phyloP scores from a whole-genome alignment of 2,888 invertebrate species.

The Calephelis perditalis region DNA sequence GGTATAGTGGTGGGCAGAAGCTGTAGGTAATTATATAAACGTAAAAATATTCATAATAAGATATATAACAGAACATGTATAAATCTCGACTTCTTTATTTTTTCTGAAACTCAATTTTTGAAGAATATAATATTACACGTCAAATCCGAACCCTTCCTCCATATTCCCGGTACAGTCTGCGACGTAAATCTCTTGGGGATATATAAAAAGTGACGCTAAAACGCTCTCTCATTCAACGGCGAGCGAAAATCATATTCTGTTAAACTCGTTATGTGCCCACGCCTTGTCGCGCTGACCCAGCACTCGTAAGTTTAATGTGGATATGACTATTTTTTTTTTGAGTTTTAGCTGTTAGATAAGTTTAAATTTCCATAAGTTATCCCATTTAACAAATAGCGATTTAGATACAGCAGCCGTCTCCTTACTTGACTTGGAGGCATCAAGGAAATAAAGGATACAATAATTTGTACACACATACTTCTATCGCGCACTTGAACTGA shows the following conservation, averaged over 20 bases:
- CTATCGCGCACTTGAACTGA: too few relatives aligned
- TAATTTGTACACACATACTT: too few relatives aligned
- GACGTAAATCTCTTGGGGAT: slow-evolving; percentile 45
- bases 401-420: too few relatives aligned
- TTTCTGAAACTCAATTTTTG: slow-evolving; percentile 25
- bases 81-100: slow-evolving; percentile 17
- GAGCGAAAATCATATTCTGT: slow-evolving; percentile 74
- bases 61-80: too few relatives aligned
- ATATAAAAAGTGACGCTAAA: slow-evolving; percentile 68
- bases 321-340: slow-evolving; percentile 32
- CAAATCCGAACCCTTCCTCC: slow-evolving; percentile 26
- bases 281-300: slow-evolving; percentile 72
- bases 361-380: too few relatives aligned
- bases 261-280: slow-evolving; percentile 75
- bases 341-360: too few relatives aligned
- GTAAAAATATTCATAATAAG: too few relatives aligned
- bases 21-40: too few relatives aligned
- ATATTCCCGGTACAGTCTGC: slow-evolving; percentile 63
- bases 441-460: too few relatives aligned
- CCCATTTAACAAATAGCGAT: too few relatives aligned
- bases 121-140: slow-evolving; percentile 10
- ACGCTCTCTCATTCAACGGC: slow-evolving; percentile 58
- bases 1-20: too few relatives aligned
- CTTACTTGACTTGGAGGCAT: too few relatives aligned
- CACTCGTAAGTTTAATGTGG: slow-evolving; percentile 43